Conservation (phyloP, 2,888 invertebrate species). For the Smittia aterrima region DNA sequence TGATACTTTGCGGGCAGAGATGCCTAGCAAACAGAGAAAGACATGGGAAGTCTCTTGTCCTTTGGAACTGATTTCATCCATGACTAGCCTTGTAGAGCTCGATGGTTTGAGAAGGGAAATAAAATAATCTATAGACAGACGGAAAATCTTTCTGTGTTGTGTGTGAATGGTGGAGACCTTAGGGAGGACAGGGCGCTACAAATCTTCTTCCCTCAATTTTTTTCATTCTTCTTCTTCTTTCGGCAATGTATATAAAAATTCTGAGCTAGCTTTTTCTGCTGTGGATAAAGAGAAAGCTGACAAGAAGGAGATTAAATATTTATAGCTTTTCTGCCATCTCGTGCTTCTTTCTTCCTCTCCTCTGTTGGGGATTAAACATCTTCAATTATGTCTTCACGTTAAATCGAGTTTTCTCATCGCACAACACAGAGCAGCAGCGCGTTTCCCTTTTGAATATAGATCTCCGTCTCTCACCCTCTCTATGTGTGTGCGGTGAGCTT, state of each 20-base stretch:
- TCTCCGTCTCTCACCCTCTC: not conserved
- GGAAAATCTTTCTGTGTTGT: no score
- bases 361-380: constrained; percentile 27
- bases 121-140: no score
- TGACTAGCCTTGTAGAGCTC: no score
- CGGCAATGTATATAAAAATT: not conserved
- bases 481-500: not conserved
- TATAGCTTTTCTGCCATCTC: constrained; percentile 32
- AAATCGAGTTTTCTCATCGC: not conserved
- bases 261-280: not conserved
- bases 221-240: not conserved
- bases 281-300: constrained; percentile 1
- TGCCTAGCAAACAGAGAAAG: no score
- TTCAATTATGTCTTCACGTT: constrained; percentile 33
- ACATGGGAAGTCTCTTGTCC: no score
- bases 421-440: no score
- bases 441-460: no score
- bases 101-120: no score
- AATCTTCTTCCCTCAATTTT: not conserved
- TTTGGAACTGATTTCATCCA: no score
- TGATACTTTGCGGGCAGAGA: no score
- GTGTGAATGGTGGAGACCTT: no score
- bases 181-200: no score
- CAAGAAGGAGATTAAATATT: constrained; percentile 35
- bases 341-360: constrained; percentile 5